Conservation (phyloP, 2,113 vertebrate species). For the Egretta garzetta region DNA sequence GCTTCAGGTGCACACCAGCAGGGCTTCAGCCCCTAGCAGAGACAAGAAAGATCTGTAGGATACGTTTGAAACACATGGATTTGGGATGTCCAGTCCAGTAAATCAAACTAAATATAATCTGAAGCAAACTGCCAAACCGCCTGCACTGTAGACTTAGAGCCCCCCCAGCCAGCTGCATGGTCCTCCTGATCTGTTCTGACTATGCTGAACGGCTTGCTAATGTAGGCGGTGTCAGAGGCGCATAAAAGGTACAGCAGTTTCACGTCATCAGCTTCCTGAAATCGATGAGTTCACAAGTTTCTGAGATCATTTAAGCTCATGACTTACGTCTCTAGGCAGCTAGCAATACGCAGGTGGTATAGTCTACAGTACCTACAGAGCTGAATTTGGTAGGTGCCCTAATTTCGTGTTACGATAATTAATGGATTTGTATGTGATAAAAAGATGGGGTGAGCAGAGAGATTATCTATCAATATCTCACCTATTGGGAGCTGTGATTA, state of each 20-base stretch:
- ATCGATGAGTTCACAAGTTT: constrained; percentile 18
- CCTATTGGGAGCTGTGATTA: constrained; percentile 36
- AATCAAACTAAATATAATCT: not conserved
- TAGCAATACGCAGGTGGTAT: not conserved
- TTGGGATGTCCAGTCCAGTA: not conserved
- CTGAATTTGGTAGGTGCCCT: not conserved
- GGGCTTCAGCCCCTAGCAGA: not conserved
- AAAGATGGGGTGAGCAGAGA: constrained; percentile 4
- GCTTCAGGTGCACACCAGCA: not conserved
- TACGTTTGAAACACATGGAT: not conserved
- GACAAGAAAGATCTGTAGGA: not conserved
- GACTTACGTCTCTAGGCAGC: not conserved
- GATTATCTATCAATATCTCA: constrained; percentile 35
- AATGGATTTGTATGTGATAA: constrained; percentile 34
- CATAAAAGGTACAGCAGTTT: not conserved
- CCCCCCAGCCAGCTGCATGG: not conserved
- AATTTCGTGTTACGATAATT: constrained; percentile 2
- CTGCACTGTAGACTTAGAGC: not conserved
- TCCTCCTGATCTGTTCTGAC: not conserved
- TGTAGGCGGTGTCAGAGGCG: not conserved
- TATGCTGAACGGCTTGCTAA: not conserved
- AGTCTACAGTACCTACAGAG: not conserved
- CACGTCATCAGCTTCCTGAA: constrained; percentile 14
- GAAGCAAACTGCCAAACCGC: not conserved
- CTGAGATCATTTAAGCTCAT: constrained; percentile 10